Percentiles rank a stretch among this genome's conserved stretches.
These are phyloP conservation scores for Cyclura pinguis DNA, from an alignment of 2,797 vertebrate species.

Conservation along the genomic window DNA sequence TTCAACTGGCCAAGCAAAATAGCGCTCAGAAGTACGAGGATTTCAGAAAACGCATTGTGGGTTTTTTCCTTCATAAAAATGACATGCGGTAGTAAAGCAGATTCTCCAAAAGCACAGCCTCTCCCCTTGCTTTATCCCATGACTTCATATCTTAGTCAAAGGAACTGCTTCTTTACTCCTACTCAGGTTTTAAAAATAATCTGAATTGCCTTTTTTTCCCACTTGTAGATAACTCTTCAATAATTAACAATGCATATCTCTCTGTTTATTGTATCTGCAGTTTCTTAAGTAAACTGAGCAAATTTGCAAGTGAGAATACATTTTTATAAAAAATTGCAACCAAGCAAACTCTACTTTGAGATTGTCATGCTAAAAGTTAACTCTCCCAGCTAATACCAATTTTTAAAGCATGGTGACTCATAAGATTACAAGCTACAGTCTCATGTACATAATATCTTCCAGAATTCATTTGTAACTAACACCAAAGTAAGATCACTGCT, in stretches of 20 bases:
- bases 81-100: background rate
- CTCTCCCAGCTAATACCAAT: background rate
- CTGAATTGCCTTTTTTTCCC: constrained; percentile 46
- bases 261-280: constrained; percentile 32
- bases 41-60: background rate
- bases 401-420: constrained; percentile 26
- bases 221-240: constrained; percentile 24
- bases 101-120: constrained; percentile 21
- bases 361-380: constrained; percentile 28
- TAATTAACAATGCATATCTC: constrained; percentile 40
- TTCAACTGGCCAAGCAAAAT: background rate
- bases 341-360: constrained; percentile 21
- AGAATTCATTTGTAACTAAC: background rate
- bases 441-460: background rate
- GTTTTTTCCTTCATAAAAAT: background rate
- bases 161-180: constrained; percentile 50
- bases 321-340: constrained; percentile 1
- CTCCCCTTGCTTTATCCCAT: constrained; percentile 37
- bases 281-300: constrained; percentile 36
- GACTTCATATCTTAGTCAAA: constrained; percentile 50
- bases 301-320: constrained; percentile 34
- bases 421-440: background rate
- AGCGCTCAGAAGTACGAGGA: background rate
- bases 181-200: constrained; percentile 53
- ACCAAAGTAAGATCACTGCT: background rate